A percentile compares a stretch with the other conserved stretches of the same genome.
Conservation (phyloP, 1,140 invertebrate species). For the Pogonomyrmex barbatus region DNA sequence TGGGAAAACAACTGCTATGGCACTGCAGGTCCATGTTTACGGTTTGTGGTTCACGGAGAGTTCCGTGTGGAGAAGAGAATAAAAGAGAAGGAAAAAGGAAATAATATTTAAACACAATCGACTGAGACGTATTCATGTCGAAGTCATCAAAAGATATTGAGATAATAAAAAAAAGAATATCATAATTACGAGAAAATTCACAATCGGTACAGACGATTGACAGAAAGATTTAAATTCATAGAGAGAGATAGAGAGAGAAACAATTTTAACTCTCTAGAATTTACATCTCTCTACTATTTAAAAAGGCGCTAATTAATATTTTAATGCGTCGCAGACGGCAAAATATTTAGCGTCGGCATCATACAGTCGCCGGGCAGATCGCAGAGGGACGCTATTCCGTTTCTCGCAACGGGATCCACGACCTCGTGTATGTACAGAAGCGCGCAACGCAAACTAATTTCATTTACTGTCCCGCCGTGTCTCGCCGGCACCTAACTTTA, state of each 20-base stretch:
- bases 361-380: neutral
- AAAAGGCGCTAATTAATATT: constrained; percentile 36
- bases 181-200: neutral
- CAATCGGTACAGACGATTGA: neutral
- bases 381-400: constrained; percentile 52
- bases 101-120: neutral
- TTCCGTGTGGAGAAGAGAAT: constrained; percentile 27
- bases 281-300: neutral
- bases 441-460: constrained; percentile 68
- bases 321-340: constrained; percentile 9
- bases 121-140: neutral
- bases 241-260: neutral
- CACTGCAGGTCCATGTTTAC: constrained; percentile 56
- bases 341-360: constrained; percentile 33
- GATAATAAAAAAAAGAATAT: neutral
- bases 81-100: neutral
- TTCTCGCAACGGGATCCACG: constrained; percentile 48
- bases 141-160: neutral
- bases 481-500: constrained; percentile 62
- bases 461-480: constrained; percentile 65
- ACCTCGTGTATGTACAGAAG: constrained; percentile 47
- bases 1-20: constrained; percentile 47
- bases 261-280: neutral
- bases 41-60: constrained; percentile 53
- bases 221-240: neutral